Evolutionary conservation across 2,797 vertebrate species (phyloP).

Genomic region (Merluccius polli): DNA sequence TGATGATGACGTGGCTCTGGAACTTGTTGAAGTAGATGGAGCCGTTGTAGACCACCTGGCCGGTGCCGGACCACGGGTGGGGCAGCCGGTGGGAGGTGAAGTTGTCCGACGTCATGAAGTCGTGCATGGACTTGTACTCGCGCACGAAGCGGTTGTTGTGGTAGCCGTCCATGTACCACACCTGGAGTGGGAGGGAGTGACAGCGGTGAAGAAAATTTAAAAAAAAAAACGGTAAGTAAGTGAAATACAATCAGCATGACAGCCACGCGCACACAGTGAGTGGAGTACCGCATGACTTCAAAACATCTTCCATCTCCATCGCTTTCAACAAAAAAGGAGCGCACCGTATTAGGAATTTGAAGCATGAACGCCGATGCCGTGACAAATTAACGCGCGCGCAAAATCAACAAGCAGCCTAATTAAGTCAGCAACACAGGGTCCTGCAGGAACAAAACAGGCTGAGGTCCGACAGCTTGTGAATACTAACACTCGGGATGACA

Average conservation of each 20-base stretch:
- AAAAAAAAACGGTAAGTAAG: too few relatives aligned
- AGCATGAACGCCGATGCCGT: conserved; percentile 30
- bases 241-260: neutral
- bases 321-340: neutral
- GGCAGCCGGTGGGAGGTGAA: conserved; percentile 97
- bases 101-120: conserved; percentile 94
- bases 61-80: conserved; percentile 95
- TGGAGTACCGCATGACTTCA: neutral
- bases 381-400: conserved; percentile 5
- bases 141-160: conserved; percentile 97
- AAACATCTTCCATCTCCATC: conserved; percentile 17
- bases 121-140: conserved; percentile 91
- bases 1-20: conserved; percentile 96
- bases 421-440: conserved; percentile 40
- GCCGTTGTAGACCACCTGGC: conserved; percentile 97
- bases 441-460: conserved; percentile 26
- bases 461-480: conserved; percentile 40
- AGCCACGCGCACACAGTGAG: neutral
- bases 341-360: neutral
- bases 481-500: conserved; percentile 47
- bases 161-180: conserved; percentile 99
- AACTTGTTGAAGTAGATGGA: conserved; percentile 99
- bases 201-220: neutral
- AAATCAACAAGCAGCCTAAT: conserved; percentile 54
- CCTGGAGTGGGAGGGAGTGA: conserved; percentile 62